Evolutionary conservation across 2,113 vertebrate genomes (phyloP), one percentile per base, ranked within the genome.

Genomic region (Marcusenius ussheri): DNA sequence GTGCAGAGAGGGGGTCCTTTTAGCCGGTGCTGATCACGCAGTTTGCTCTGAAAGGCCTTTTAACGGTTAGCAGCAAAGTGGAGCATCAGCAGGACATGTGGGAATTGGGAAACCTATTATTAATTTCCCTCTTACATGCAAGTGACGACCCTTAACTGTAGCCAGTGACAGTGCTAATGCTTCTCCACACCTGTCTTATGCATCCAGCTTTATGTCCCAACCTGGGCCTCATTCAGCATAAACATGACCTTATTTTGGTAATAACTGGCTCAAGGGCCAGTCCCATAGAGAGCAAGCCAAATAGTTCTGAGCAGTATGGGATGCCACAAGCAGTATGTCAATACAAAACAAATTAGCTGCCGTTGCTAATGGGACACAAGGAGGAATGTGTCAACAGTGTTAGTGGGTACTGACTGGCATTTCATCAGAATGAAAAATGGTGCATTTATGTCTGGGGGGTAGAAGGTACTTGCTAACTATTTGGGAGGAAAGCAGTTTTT

Each of bases 1-100:
- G 93, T 94, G 92, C 90, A 39, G 90, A 94, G 89, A 94, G 91
- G 90, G 91, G 90, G 51, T 90, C 94, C 92, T 95, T 96, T 96
- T 95, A 91, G 90, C 91, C 89, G 91, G 91, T 94, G 95, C 95
- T 96, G 95, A 96, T 93, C 58, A 88, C 88, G 95, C 95, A 95
- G 94, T 95, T 94, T 87, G 91, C 92, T 58, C 89, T 80, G 89
- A 93, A 91, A 94, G 94, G 91, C 92, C 92, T 94, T 95, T 95
- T 94, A 94, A 94, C 93, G 89, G 92, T 92, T 90, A 90, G 92
- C 74, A 45, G 92, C 89, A 50, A 91, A 88, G 90, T 91, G 85
- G 89, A 93, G 91, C 89, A 87, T 70, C 87, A 19, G 77, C 7
- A 87, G 93, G 93, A 93, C 94, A 93, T 95, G 92, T 94, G 91